Conservation (phyloP, 2,113 vertebrate species). For the Atrichornis clamosus region DNA sequence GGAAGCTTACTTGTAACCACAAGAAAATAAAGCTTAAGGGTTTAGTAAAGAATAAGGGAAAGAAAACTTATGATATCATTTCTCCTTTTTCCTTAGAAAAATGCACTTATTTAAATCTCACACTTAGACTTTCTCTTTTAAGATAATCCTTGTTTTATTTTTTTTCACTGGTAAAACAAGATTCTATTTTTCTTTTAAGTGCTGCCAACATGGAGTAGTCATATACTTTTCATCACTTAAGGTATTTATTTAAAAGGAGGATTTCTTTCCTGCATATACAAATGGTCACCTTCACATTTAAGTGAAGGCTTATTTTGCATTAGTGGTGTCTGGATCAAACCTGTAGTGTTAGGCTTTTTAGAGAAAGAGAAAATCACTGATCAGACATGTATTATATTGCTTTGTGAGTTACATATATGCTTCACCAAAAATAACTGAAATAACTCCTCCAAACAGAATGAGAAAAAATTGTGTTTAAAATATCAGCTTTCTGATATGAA, state of each 20-base stretch:
- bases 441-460: background rate
- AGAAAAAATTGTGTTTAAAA: background rate
- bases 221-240: background rate
- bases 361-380: background rate
- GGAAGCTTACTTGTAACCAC: background rate
- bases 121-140: background rate
- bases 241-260: background rate
- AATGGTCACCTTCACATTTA: background rate
- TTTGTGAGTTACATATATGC: background rate
- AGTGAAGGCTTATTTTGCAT: background rate
- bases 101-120: background rate
- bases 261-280: background rate
- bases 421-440: background rate
- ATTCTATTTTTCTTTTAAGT: background rate
- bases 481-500: background rate
- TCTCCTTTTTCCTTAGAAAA: background rate
- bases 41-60: background rate
- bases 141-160: background rate
- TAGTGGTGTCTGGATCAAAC: background rate
- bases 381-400: background rate
- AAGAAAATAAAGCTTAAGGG: background rate
- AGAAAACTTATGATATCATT: background rate
- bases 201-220: background rate
- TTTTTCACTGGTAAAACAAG: background rate
- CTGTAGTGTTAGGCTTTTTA: background rate